Base-by-base conservation (phyloP, 2,888 invertebrate genomes). In the Aelia acuminata region DNA sequence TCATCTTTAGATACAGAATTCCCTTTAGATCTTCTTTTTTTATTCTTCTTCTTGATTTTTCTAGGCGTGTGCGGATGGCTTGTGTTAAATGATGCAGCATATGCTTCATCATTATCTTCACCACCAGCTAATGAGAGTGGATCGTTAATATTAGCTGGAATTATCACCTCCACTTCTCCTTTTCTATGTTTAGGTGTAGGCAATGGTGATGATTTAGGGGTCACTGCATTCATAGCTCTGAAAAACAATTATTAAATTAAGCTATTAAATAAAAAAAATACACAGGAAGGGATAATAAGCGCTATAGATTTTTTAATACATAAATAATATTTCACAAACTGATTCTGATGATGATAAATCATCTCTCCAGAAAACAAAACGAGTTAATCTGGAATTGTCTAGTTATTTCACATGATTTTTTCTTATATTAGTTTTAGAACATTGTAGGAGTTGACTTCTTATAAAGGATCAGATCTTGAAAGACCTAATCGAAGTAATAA, bases 101-200 rank as follows among this genome's bases (percentile, higher is more conserved):
- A 96, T 91, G 97, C 96, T 70, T 95, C 96, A 80, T 87, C 87
- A 91, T 96, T 95, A 80, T 96, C 94, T 53, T 96, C 96, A 91
- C 96, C 95, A 88, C 92, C 93, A 22, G 91, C 92, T 89, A 99
- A 93, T 93, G 98, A 98, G 87, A 99, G 93, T 1, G 98, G 98
- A 93, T 99, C 98, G 91, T 96, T 94, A 86, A 98, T 97, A 92
- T 98, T 98, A 50, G 96, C 96, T 86, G 98, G 98, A 92, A 98
- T 98, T 89, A 97, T 96, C 5, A 97, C 97, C 93, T 98, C 97
- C 90, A 98, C 96, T 92, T 95, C 95, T 80, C 94, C 95, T 92
- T 96, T 96, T 90, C 96, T 94, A 89, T 96, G 94, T 87, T 95
- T 95, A n/a, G 97, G 96, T 63, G 96, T 96, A 88, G 97, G 96